Conservation (phyloP, 2,113 vertebrate species). For the Notechis scutatus region DNA sequence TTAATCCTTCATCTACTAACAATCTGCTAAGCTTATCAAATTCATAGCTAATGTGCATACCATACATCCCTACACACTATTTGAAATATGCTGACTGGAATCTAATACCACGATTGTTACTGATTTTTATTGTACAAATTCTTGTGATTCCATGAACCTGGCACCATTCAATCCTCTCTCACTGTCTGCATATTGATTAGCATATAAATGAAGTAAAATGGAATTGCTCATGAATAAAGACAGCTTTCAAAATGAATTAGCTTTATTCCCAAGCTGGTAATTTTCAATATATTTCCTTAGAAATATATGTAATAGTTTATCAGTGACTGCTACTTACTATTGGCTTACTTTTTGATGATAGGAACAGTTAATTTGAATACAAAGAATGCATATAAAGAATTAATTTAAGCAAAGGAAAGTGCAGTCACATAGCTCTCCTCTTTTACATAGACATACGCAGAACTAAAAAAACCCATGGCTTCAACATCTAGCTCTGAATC, state of each 20-base stretch:
- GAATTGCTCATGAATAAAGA: slow-evolving; percentile 41
- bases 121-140: slow-evolving; percentile 20
- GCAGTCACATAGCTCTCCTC: neutral
- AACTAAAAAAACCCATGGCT: slow-evolving; percentile 10
- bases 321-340: slow-evolving; percentile 36
- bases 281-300: slow-evolving; percentile 20
- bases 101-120: slow-evolving; percentile 9
- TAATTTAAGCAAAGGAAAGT: slow-evolving; percentile 31
- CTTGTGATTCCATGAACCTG: neutral
- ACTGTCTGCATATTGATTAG: neutral
- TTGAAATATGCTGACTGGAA: neutral
- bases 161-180: neutral
- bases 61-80: neutral
- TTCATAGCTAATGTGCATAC: neutral
- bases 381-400: slow-evolving; percentile 32
- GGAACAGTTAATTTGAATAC: slow-evolving; percentile 28
- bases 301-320: slow-evolving; percentile 37
- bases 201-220: slow-evolving; percentile 42
- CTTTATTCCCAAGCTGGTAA: slow-evolving; percentile 41
- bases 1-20: neutral
- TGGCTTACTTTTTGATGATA: slow-evolving; percentile 43
- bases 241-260: slow-evolving; percentile 43
- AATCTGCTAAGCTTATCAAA: neutral
- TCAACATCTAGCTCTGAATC: slow-evolving; percentile 21
- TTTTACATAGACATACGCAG: neutral